Percentiles rank a stretch among this genome's conserved stretches.
Conservation (phyloP, 2,888 invertebrate species). For the Meteorus cinctellus region DNA sequence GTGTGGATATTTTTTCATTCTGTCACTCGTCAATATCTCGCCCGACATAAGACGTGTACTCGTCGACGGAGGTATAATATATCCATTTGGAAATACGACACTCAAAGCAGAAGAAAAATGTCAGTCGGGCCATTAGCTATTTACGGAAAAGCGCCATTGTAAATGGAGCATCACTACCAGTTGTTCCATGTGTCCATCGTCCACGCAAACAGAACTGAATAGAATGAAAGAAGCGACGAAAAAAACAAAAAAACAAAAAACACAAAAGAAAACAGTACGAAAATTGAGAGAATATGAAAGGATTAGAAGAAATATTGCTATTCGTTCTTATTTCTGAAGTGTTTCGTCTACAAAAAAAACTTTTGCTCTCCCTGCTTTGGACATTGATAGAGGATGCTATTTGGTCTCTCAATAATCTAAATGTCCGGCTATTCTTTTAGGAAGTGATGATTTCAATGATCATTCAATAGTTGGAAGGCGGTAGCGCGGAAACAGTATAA, state of each 20-base stretch:
- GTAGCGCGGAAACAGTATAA: too few relatives aligned
- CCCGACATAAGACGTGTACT: background rate
- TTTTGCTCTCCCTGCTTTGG: too few relatives aligned
- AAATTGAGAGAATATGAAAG: background rate
- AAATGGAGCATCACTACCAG: constrained; percentile 61
- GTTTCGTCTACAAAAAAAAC: too few relatives aligned
- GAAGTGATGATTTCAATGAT: too few relatives aligned
- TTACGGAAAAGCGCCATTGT: constrained; percentile 69
- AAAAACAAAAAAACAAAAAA: background rate
- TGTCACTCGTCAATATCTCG: background rate
- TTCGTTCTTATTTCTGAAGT: too few relatives aligned
- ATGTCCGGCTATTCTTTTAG: too few relatives aligned
- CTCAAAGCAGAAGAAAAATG: constrained; percentile 55
- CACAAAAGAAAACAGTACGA: background rate
- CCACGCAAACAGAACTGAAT: background rate
- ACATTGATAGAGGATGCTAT: too few relatives aligned
- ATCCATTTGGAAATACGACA: constrained; percentile 64
- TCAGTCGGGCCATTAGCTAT: constrained; percentile 69
- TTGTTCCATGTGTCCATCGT: constrained; percentile 6
- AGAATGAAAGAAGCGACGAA: background rate
- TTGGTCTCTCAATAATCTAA: too few relatives aligned
- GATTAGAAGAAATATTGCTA: too few relatives aligned
- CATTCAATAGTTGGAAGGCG: too few relatives aligned
- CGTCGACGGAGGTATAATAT: background rate
- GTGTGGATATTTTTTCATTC: background rate